Evolutionary conservation across 2,797 vertebrate species (phyloP).

Genomic region (Cynopterus sphinx): DNA sequence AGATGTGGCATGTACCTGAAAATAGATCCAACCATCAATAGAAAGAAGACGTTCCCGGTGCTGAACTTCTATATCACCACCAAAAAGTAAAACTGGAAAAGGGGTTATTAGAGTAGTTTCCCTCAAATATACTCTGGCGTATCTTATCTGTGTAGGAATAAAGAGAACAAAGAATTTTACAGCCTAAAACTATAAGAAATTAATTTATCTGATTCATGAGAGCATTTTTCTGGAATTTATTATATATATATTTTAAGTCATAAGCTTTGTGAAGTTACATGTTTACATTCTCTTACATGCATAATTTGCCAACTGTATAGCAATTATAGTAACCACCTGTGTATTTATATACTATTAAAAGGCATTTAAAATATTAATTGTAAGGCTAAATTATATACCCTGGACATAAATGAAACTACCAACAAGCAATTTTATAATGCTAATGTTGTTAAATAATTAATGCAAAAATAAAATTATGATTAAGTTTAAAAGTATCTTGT

Average conservation of each 20-base stretch:
- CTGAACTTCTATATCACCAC: constrained; percentile 96
- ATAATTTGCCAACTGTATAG: neutral
- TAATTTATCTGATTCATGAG: neutral
- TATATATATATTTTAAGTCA: neutral
- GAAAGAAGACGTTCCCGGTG: constrained; percentile 95
- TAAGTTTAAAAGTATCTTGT: neutral
- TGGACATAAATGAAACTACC: neutral
- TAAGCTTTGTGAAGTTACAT: neutral
- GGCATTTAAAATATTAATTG: neutral
- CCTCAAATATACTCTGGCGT: constrained; percentile 93
- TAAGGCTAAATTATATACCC: neutral
- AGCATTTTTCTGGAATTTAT: neutral
- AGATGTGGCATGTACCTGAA: constrained; percentile 89
- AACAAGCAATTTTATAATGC: neutral
- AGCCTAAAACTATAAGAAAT: neutral
- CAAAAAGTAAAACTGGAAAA: constrained; percentile 97
- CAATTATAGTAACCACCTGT: neutral
- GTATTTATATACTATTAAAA: neutral
- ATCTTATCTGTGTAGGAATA: constrained; percentile 90
- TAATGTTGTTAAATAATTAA: neutral
- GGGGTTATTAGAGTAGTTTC: constrained; percentile 95
- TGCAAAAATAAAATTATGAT: neutral
- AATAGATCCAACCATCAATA: constrained; percentile 97
- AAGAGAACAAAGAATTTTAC: neutral
- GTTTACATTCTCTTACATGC: neutral